phyloP scores from a whole-genome alignment of 2,888 invertebrate species.

The Dusona sp. region DNA sequence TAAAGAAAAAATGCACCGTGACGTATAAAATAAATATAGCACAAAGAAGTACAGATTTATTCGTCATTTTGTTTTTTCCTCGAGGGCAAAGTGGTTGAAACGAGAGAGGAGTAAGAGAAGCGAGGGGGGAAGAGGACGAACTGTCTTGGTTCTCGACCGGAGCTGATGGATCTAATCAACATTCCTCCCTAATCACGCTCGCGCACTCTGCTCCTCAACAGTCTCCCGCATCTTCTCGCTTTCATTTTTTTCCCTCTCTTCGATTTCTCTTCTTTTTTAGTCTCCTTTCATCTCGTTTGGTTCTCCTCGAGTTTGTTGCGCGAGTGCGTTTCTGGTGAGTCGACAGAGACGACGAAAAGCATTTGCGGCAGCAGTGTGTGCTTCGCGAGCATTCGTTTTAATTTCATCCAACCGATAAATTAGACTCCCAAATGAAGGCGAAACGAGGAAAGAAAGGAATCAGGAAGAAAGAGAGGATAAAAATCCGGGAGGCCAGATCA shows the following conservation, averaged over 20 bases:
- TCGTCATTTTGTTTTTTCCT: constrained; percentile 26
- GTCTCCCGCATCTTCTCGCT: constrained; percentile 67
- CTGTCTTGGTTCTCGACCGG: constrained; percentile 43
- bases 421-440: constrained; percentile 81
- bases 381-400: constrained; percentile 77
- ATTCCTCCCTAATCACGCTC: constrained; percentile 84
- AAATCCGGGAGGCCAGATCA: constrained; percentile 47
- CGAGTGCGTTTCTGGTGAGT: constrained; percentile 40
- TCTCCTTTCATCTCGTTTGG: constrained; percentile 35
- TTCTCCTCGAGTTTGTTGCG: constrained; percentile 31
- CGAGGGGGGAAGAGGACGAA: constrained; percentile 57
- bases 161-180: constrained; percentile 84
- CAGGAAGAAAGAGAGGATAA: constrained; percentile 37
- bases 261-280: constrained; percentile 35
- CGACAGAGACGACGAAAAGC: constrained; percentile 51
- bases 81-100: constrained; percentile 54
- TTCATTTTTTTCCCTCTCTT: constrained; percentile 67
- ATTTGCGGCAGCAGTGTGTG: constrained; percentile 46
- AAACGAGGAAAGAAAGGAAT: constrained; percentile 33
- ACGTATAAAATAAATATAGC: constrained; percentile 38
- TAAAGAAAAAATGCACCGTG: constrained; percentile 4
- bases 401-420: constrained; percentile 81
- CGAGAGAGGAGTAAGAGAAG: constrained; percentile 66
- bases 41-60: constrained; percentile 54
- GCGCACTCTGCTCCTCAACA: constrained; percentile 65